Conservation (phyloP, 2,113 vertebrate species). For the Amblyornis subalaris region DNA sequence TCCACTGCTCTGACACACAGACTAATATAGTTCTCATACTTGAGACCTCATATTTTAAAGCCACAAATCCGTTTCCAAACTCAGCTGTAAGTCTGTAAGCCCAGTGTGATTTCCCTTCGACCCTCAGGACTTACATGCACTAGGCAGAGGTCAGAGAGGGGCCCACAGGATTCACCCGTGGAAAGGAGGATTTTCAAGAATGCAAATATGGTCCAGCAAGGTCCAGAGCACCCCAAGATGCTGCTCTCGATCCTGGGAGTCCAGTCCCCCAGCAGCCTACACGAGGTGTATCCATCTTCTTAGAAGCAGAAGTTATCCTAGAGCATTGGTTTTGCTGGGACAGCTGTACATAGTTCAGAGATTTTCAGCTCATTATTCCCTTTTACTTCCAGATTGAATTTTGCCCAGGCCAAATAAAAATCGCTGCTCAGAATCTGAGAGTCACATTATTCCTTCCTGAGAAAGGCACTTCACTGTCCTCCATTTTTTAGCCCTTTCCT, state of each 20-base stretch:
- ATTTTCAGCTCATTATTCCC: constrained; percentile 38
- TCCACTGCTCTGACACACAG: neutral
- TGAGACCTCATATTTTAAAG: neutral
- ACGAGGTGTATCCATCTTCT: neutral
- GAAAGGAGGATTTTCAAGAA: neutral
- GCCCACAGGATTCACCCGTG: accelerated
- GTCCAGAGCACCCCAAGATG: neutral
- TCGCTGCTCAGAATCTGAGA: neutral
- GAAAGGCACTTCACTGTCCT: neutral
- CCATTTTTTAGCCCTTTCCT: neutral
- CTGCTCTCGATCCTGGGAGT: neutral
- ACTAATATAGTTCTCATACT: neutral
- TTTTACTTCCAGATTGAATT: constrained; percentile 12
- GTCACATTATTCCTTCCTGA: neutral
- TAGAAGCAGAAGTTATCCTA: neutral
- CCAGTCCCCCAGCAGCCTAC: neutral
- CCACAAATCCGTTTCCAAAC: neutral
- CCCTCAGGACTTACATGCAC: neutral
- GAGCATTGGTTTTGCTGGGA: neutral
- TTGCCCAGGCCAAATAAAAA: neutral
- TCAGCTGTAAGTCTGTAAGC: neutral
- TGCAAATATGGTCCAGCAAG: neutral
- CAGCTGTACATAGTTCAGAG: neutral
- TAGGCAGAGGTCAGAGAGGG: neutral
- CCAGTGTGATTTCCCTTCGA: neutral